Percentiles rank a stretch among this genome's conserved stretches.
These are phyloP conservation scores for Macrotus californicus DNA, from an alignment of 2,113 vertebrate species.

Conservation along the genomic window DNA sequence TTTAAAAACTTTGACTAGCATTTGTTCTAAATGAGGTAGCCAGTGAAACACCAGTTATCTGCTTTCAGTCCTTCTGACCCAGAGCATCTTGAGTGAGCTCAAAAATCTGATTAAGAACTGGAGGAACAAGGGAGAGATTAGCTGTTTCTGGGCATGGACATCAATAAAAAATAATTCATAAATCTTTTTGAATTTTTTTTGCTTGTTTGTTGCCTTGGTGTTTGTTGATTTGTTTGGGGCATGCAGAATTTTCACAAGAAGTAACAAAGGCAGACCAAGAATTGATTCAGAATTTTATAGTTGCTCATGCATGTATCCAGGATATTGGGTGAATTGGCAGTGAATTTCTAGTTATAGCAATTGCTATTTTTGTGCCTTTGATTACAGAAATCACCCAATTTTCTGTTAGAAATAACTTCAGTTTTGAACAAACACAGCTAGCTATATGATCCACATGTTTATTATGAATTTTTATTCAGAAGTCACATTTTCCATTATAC, in stretches of 20 bases:
- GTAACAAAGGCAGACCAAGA: conserved; percentile 59
- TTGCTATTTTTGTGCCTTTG: conserved; percentile 14
- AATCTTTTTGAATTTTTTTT: conserved; percentile 66
- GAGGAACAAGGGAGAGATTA: background rate
- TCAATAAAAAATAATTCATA: conserved; percentile 56
- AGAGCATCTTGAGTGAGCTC: background rate
- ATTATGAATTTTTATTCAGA: background rate
- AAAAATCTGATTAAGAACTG: conserved; percentile 4
- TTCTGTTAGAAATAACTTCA: conserved; percentile 37
- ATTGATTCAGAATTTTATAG: conserved; percentile 75
- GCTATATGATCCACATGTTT: background rate
- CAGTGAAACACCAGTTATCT: background rate
- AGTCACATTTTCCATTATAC: conserved; percentile 42
- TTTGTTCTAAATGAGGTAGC: background rate
- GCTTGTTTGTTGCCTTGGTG: conserved; percentile 24
- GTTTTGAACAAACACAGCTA: conserved; percentile 16
- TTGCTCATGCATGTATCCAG: conserved; percentile 54
- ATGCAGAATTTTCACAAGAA: conserved; percentile 76
- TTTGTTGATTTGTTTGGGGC: background rate
- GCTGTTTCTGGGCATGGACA: background rate
- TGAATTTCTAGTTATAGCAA: conserved; percentile 61
- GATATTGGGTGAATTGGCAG: conserved; percentile 66
- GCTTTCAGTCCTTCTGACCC: background rate
- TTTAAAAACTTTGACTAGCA: background rate
- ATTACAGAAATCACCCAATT: conserved; percentile 29